Conservation (phyloP, 2,113 vertebrate species). For the Nothocercus julius region DNA sequence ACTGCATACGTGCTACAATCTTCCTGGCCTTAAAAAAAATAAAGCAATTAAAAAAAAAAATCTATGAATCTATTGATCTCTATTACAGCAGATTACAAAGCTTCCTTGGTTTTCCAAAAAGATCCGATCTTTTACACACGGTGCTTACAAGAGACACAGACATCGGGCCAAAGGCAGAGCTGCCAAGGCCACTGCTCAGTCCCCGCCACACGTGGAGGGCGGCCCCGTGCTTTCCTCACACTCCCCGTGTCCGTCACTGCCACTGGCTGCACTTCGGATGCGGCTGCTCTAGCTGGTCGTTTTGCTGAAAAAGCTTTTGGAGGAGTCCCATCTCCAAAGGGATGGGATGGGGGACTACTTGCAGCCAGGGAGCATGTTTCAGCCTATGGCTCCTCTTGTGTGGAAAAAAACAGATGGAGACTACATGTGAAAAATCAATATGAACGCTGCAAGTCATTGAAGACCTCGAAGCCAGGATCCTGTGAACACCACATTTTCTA, state of each 20-base stretch:
- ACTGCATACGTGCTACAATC: too few species aligned
- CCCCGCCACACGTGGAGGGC: background rate
- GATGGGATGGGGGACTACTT: too few species aligned
- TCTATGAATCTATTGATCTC: background rate
- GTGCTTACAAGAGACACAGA: background rate
- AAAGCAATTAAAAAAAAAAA: too few species aligned
- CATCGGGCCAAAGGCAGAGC: background rate
- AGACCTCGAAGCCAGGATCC: too few species aligned
- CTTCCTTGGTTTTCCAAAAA: background rate
- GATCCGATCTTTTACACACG: background rate
- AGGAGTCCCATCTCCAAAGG: too few species aligned
- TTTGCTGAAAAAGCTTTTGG: background rate
- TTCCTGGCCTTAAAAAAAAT: background rate
- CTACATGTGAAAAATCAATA: background rate
- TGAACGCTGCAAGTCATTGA: too few species aligned
- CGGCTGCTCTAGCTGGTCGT: too few species aligned
- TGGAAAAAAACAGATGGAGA: background rate
- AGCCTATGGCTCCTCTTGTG: too few species aligned
- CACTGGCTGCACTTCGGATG: background rate
- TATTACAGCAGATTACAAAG: background rate
- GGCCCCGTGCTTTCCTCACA: too few species aligned
- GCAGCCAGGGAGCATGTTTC: too few species aligned
- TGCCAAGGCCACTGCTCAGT: background rate
- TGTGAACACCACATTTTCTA: background rate
- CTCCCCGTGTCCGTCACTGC: background rate